Percentiles rank a stretch among this genome's conserved stretches.
Conservation (phyloP, 2,888 invertebrate species). For the Girardia tigrina region DNA sequence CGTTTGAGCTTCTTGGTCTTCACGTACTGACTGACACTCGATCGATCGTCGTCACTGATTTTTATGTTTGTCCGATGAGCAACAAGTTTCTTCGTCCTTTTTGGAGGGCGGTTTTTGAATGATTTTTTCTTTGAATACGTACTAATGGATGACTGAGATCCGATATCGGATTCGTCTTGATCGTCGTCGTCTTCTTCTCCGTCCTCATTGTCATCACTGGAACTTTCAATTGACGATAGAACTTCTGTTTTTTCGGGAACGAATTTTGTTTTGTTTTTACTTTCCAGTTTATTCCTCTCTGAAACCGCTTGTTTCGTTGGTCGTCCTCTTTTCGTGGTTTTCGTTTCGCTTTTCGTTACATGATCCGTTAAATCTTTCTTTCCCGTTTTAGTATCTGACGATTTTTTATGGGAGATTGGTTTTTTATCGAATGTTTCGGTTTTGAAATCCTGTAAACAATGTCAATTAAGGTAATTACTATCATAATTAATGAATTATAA, state of each 20-base stretch:
- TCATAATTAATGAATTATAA: not conserved
- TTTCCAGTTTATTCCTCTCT: not conserved
- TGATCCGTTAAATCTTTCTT: not conserved
- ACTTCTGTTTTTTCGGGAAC: not conserved
- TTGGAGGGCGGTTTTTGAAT: not conserved
- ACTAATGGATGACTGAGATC: not conserved
- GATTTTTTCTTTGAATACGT: not conserved
- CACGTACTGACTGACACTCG: not conserved
- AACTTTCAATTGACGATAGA: slow-evolving; percentile 26
- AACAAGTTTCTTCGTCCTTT: not conserved
- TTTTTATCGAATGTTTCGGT: not conserved
- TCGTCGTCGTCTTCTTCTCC: slow-evolving; percentile 37
- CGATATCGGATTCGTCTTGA: not conserved
- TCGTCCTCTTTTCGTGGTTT: not conserved
- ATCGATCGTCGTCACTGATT: not conserved
- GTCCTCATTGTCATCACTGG: slow-evolving; percentile 38
- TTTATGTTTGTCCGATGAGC: not conserved
- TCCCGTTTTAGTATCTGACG: not conserved
- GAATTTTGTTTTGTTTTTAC: not conserved
- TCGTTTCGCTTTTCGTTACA: not conserved
- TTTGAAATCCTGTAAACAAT: not conserved
- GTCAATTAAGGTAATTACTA: too few relatives aligned
- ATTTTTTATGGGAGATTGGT: not conserved
- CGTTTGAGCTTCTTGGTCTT: not conserved
- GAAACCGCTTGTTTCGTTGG: not conserved